These are phyloP conservation scores for Agapostemon virescens DNA, from an alignment of 2,888 invertebrate species.

Conservation along the genomic window DNA sequence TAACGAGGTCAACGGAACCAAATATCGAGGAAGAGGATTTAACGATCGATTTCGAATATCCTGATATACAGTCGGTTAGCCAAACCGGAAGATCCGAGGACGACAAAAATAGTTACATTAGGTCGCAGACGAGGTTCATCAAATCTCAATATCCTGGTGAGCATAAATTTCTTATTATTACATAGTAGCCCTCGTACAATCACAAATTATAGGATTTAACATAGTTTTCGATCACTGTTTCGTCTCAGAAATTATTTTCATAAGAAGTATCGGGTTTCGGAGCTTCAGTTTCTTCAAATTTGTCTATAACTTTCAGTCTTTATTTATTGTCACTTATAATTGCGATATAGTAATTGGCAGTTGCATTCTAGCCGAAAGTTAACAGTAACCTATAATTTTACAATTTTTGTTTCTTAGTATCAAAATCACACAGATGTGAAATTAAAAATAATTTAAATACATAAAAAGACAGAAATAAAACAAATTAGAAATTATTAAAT, in stretches of 20 bases:
- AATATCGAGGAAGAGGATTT: slow-evolving; percentile 79
- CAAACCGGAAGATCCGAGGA: slow-evolving; percentile 81
- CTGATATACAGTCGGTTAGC: slow-evolving; percentile 82
- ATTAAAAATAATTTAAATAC: too few relatives aligned
- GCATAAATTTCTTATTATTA: not conserved
- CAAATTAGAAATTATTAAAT: not conserved
- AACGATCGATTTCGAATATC: slow-evolving; percentile 86
- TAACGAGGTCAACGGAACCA: slow-evolving; percentile 79
- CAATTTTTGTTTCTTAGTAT: too few relatives aligned
- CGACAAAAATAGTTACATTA: slow-evolving; percentile 81
- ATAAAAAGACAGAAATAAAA: too few relatives aligned
- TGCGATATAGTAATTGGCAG: not conserved
- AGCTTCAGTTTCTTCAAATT: not conserved
- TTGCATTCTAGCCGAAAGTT: not conserved
- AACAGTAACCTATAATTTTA: too few relatives aligned
- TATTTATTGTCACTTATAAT: too few relatives aligned
- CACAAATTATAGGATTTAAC: not conserved
- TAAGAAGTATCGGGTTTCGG: not conserved
- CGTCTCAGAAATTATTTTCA: not conserved
- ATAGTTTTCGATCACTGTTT: not conserved
- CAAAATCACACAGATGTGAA: too few relatives aligned
- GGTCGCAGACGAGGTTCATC: slow-evolving; percentile 86
- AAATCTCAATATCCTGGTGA: slow-evolving; percentile 90
- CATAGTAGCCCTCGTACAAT: not conserved
- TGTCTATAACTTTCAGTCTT: not conserved